phyloP scores from a whole-genome alignment of 2,888 invertebrate genomes.

The Diadegma fenestrale region DNA sequence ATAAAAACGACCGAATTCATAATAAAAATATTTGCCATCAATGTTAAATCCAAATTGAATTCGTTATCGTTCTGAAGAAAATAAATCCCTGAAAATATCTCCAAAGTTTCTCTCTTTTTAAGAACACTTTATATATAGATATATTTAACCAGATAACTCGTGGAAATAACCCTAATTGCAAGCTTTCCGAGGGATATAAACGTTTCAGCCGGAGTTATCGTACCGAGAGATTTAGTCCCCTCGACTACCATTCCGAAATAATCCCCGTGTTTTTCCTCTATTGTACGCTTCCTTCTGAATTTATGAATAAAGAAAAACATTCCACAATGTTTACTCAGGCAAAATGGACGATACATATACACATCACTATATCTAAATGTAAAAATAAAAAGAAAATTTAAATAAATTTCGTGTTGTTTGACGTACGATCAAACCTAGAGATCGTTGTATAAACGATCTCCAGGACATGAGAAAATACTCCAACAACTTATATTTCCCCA shows the following conservation, averaged over 20 bases:
- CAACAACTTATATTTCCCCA: constrained; percentile 26
- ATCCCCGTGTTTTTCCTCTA: constrained; percentile 25
- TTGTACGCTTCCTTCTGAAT: constrained; percentile 37
- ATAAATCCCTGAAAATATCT: background rate
- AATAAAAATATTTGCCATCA: background rate
- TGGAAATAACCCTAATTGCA: constrained; percentile 55
- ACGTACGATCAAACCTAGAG: no score
- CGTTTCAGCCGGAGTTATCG: constrained; percentile 57
- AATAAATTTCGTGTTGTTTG: background rate
- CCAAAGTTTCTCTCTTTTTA: background rate
- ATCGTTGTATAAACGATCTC: background rate
- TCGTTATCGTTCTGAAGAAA: background rate
- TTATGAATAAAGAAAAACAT: constrained; percentile 34
- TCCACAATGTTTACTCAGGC: constrained; percentile 8
- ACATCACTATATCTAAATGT: background rate
- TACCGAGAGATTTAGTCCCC: constrained; percentile 42
- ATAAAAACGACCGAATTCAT: background rate
- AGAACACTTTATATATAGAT: constrained; percentile 8
- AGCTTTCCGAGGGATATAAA: constrained; percentile 57
- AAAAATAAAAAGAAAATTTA: background rate
- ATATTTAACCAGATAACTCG: constrained; percentile 56
- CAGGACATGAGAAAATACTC: constrained; percentile 9
- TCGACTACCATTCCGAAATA: constrained; percentile 31
- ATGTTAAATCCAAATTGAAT: background rate
- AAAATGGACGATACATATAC: constrained; percentile 12